Base-by-base conservation (phyloP, 1,140 invertebrate species). In the Glomeris maerens region DNA sequence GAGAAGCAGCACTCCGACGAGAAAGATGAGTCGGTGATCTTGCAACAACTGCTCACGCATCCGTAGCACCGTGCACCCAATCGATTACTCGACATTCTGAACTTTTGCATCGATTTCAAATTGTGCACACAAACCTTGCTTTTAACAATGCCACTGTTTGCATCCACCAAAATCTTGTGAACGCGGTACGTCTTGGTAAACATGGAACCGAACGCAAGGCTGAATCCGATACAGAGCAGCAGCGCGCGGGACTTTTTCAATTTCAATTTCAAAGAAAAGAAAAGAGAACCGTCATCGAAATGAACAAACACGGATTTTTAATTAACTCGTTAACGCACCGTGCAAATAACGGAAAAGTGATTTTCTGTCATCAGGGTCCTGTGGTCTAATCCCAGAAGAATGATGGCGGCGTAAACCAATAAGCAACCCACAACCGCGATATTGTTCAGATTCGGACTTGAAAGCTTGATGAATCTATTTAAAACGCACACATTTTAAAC, bases 131-230 rank as follows among this genome's bases (percentile, higher is more conserved):
- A 23, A 63, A 76, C 76, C 69, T 77, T 77, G 49, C 77, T 79
- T 65, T 76, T 77, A 26, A 77, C 71, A 1, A 78, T 69, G 0
- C 75, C 73, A 57, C 77, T 77, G 60, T 77, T 69, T 64, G 76
- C 78, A 45, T 78, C 71, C 4, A 78, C 83, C 64, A 90, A 89
- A 62, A 90, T 86, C 53, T 83, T 72, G 66, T 90, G 84, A 28
- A 90, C 84, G 47, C 85, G 68, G 63, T 88, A 89, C 0, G 85
- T 89, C 67, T 90, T 90, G 1, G 84, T 83, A 64, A 89, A 88
- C 81, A 89, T 88, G 4, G 84, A 86, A 22, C 86, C 86, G 61
- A 89, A 90, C 22, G 84, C 82, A 42, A 90, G 63, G 0, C 84
- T 88, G 64, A 88, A 89, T 25, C 84, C 86, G 28, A 82, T 81